Evolutionary conservation across 2,888 invertebrate species (phyloP).

Genomic region (Calameuta idolon): DNA sequence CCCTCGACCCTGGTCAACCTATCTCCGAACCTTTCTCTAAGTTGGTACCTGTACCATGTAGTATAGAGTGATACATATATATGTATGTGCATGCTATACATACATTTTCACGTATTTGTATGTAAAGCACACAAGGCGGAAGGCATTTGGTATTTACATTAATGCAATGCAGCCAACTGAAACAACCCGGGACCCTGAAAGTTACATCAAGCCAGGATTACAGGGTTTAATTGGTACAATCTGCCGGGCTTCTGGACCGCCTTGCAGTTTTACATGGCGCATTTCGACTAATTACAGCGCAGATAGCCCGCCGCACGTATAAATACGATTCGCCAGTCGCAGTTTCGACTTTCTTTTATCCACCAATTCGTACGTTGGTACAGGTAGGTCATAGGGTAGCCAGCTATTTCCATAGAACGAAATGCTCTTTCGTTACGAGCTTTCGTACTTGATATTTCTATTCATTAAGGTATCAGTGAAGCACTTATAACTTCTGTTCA

Average conservation of each 20-base stretch:
- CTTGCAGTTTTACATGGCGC: slow-evolving; percentile 11
- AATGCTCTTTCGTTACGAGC: neutral
- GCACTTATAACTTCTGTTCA: neutral
- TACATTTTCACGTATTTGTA: slow-evolving; percentile 2
- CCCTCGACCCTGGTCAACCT: slow-evolving; percentile 3
- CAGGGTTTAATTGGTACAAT: slow-evolving; percentile 32
- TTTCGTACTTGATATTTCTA: neutral
- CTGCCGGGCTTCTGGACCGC: slow-evolving; percentile 13
- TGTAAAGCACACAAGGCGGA: neutral
- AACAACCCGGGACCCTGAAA: slow-evolving; percentile 24
- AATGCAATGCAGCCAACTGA: slow-evolving; percentile 21
- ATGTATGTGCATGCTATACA: neutral
- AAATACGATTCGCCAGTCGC: slow-evolving; percentile 5
- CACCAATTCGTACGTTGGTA: neutral
- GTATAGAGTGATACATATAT: neutral
- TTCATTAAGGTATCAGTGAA: neutral
- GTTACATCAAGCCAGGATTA: slow-evolving; percentile 34
- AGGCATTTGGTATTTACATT: slow-evolving; percentile 20
- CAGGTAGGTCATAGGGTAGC: neutral
- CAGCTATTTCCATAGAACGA: neutral
- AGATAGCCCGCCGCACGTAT: neutral
- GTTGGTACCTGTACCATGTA: neutral
- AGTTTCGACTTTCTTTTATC: slow-evolving; percentile 3
- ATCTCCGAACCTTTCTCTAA: slow-evolving; percentile 1
- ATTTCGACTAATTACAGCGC: slow-evolving; percentile 9